Conservation (phyloP, 2,113 vertebrate species). For the Cololabis saira region DNA sequence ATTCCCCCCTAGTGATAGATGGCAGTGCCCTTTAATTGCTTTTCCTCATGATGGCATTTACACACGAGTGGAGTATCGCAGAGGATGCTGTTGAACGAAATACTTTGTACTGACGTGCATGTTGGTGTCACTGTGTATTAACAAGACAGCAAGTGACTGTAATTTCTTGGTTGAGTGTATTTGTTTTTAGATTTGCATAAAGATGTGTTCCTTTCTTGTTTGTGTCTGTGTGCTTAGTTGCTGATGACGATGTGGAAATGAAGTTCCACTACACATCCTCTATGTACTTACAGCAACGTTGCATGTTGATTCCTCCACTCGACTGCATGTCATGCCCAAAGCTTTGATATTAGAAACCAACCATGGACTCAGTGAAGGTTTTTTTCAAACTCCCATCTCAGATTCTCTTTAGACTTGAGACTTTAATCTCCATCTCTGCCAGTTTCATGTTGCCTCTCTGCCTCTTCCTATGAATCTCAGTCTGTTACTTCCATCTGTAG, state of each 20-base stretch:
- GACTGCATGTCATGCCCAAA: background rate
- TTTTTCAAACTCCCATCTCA: background rate
- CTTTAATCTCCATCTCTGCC: constrained; percentile 17
- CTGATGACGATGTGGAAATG: background rate
- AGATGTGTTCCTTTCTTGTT: background rate
- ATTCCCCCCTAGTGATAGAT: background rate
- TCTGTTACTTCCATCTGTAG: constrained; percentile 19
- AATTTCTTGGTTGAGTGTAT: background rate
- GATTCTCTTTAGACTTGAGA: constrained; percentile 28
- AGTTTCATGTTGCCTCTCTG: constrained; percentile 7
- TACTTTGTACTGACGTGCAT: background rate
- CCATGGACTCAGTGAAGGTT: background rate
- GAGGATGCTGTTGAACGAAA: background rate
- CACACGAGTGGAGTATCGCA: background rate
- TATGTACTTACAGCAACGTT: background rate
- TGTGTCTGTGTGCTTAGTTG: background rate
- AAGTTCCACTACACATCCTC: background rate
- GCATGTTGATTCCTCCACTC: background rate
- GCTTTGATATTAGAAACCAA: constrained; percentile 1
- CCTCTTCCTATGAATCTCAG: background rate
- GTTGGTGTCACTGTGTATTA: background rate
- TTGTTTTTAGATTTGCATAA: background rate
- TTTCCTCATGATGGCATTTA: constrained; percentile 1
- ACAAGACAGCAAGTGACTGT: background rate
- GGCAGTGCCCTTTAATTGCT: background rate